Conservation (phyloP, 2,797 vertebrate genomes). For the Brachyrhaphis roseni region DNA sequence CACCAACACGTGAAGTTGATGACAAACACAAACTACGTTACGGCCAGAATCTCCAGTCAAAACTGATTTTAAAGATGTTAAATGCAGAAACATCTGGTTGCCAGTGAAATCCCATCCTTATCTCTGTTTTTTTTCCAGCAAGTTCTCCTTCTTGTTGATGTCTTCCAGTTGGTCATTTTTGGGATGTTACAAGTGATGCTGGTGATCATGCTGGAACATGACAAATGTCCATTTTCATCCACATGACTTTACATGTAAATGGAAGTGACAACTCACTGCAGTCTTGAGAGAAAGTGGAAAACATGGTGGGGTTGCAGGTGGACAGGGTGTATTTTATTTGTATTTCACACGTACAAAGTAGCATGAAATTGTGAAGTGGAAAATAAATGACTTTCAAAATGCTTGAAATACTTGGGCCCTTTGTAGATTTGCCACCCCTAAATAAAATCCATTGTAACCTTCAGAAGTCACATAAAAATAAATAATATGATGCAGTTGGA, state of each 20-base stretch:
- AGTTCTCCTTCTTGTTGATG: neutral
- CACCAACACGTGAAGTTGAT: neutral
- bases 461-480: neutral
- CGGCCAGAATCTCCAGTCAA: neutral
- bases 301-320: neutral
- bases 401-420: too few relatives aligned
- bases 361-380: neutral
- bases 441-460: too few relatives aligned
- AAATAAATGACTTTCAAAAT: neutral
- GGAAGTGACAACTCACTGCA: neutral
- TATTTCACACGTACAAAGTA: neutral
- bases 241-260: neutral
- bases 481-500: too few relatives aligned
- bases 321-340: neutral
- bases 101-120: neutral
- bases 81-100: neutral
- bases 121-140: neutral
- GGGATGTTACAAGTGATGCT: neutral
- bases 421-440: neutral
- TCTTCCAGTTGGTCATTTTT: neutral
- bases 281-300: neutral
- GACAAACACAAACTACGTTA: neutral
- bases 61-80: neutral
- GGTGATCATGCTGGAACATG: neutral
- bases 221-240: neutral